A percentile compares a stretch with the other conserved stretches of the same genome.
Conservation (phyloP, 1,140 invertebrate species). For the Sycobia sp. region DNA sequence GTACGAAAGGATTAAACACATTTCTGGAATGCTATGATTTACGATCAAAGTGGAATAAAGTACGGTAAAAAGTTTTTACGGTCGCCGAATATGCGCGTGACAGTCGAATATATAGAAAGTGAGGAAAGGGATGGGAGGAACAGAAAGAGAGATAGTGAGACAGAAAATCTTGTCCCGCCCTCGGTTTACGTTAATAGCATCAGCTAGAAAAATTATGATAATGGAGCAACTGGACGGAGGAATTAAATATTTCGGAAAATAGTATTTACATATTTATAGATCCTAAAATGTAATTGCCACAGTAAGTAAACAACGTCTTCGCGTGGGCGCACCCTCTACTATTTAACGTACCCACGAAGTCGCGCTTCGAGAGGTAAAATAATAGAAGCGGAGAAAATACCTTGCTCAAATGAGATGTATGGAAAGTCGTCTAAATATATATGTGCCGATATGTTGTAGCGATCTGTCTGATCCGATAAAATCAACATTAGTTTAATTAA, state of each 20-base stretch:
- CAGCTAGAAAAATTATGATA: constrained; percentile 47
- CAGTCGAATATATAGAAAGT: neutral
- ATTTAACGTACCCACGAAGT: no score
- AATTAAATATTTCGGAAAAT: constrained; percentile 33
- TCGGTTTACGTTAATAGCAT: constrained; percentile 43
- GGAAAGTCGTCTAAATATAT: no score
- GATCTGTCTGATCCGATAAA: no score
- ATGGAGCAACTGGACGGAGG: constrained; percentile 41
- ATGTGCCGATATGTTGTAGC: no score
- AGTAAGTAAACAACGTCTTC: no score
- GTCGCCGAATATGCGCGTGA: constrained; percentile 19
- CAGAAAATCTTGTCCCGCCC: no score
- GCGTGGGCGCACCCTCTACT: no score
- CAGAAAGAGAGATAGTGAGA: neutral
- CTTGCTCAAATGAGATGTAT: no score
- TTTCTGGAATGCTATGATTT: constrained; percentile 44
- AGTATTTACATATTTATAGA: constrained; percentile 21
- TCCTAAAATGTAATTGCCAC: no score
- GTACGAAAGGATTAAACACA: constrained; percentile 47
- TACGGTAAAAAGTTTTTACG: constrained; percentile 49
- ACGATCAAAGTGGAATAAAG: constrained; percentile 42
- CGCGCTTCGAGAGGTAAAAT: no score
- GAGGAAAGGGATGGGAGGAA: neutral
- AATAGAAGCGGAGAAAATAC: no score
- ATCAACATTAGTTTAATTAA: no score